Base-by-base conservation (phyloP, 2,888 invertebrate species). In the Rhingia rostrata region DNA sequence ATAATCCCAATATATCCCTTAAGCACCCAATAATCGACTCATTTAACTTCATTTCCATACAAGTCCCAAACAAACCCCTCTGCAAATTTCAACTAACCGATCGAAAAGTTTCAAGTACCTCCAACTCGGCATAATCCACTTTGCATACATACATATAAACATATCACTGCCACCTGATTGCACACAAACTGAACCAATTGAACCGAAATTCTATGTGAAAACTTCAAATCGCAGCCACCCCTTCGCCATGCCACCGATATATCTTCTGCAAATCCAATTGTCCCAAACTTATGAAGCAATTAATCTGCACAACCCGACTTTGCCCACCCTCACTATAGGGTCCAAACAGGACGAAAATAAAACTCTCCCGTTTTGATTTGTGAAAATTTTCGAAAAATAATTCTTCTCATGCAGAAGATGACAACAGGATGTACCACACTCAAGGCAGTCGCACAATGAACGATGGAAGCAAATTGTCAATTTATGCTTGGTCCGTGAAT, bases 241-340 rank as follows among this genome's bases (percentile, higher is more conserved):
- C 39, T 39, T 30, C 37, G 33, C 51, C 12, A 54, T 61, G 33
- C 39, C 14, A 47, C 9, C 14, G 14, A 47, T 45, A 58, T 12
- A 5, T 22, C 32, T 22, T 22, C 22, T 1, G 4, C n/a, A 56
- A 58, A 64, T 33, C 58, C 61, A 78, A 83, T 84, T 84, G 79
- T 79, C 22, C 69, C 41, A 66, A 79, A 84, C 74, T 74, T 79
- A 74, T 79, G 80, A 84, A 75, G 75, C 84, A 84, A 73, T 84
- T 79, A 72, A 84, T 83, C 73, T 74, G 56, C 33, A 6, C 53
- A 58, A 47, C 35, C 56, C 43, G 39, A 39, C 10, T 4, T 32
- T 49, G 30, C 30, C 22, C 47, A 4, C 22, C 22, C 10, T 49
- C 30, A 3, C 4, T 22, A 14, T 49, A 10, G 49, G 37, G 39